Base-by-base conservation (phyloP, 2,888 invertebrate genomes). In the Epicampocera succincta region DNA sequence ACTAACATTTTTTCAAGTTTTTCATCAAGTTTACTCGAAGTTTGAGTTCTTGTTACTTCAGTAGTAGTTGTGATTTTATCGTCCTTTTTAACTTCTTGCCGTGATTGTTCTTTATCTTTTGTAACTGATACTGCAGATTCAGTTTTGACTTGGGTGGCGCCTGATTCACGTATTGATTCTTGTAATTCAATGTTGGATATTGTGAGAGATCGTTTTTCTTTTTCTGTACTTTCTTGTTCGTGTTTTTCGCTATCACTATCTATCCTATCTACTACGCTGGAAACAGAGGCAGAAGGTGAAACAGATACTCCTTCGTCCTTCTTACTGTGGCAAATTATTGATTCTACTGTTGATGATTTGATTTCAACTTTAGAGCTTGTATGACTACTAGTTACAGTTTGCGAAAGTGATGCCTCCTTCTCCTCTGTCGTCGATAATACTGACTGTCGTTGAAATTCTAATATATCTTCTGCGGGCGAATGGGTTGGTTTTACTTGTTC, bases 71-170 rank as follows among this genome's bases (percentile, higher is more conserved):
- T 46, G 0, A 25, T 17, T 17, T 46, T 58, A 12, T 29, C 68
- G 4, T 15, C 25, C 0, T 54, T 8, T 33, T 3, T 54, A 13
- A 65, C 44, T 8, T 48, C 56, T 61, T 79, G 38, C n/a, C 84
- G 4, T 65, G 84, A 85, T 2, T 85, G 85, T 9, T 71, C 11
- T 76, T 85, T 86, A 5, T 85, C 86, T 38, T 86, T 65, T 33
- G 77, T 8, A 73, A 82, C 8, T 29, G 61, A 60, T 44, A 83
- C 8, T 65, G 6, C 0, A 9, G 85, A 85, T 4, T 85, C 85
- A 13, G 73, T 11, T 74, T 84, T 85, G 2, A 84, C 85, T 33
- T 87, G 48, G 66, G 78, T 8, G 80, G 83, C 46, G 6, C 73
- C 11, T 13, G 42, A 46, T 79, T 81, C 56, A 17, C 2, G 29